phyloP scores from a whole-genome alignment of 2,113 vertebrate species.

The Muntiacus muntjak region DNA sequence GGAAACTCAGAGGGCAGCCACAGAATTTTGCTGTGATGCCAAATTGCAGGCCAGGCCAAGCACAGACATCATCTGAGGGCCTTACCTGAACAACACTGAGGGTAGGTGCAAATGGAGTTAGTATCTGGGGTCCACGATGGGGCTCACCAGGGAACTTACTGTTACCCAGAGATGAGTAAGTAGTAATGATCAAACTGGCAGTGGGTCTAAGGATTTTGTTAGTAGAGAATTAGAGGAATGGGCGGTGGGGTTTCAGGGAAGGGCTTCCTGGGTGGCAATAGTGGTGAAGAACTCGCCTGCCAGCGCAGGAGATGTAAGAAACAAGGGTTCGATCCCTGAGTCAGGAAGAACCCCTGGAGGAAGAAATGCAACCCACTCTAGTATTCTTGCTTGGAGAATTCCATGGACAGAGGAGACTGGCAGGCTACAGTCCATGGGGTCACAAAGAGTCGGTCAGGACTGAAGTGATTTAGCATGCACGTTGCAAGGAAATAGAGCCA shows the following conservation, averaged over 20 bases:
- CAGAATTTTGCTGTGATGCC: neutral
- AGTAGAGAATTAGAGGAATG: neutral
- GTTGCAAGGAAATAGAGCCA: neutral
- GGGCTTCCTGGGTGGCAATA: neutral
- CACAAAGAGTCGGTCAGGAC: neutral
- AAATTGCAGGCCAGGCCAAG: neutral
- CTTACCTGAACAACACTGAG: neutral
- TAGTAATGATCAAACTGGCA: neutral
- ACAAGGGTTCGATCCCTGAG: neutral
- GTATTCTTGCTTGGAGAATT: neutral
- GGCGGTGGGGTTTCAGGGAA: neutral
- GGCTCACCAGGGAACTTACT: neutral
- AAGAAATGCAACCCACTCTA: neutral
- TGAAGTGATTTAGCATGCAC: neutral
- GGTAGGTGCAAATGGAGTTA: neutral
- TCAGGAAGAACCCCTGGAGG: neutral
- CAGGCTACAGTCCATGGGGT: neutral
- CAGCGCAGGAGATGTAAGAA: neutral
- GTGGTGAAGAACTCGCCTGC: neutral
- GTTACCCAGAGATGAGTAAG: neutral
- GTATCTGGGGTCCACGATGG: fast-evolving
- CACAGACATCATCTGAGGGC: neutral
- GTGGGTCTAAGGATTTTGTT: neutral
- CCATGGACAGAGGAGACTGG: neutral
- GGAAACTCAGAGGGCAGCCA: neutral